Evolutionary conservation across 1,140 invertebrate genomes (phyloP), one percentile per base, ranked within the genome.

Genomic region (Agrypnia vestita): DNA sequence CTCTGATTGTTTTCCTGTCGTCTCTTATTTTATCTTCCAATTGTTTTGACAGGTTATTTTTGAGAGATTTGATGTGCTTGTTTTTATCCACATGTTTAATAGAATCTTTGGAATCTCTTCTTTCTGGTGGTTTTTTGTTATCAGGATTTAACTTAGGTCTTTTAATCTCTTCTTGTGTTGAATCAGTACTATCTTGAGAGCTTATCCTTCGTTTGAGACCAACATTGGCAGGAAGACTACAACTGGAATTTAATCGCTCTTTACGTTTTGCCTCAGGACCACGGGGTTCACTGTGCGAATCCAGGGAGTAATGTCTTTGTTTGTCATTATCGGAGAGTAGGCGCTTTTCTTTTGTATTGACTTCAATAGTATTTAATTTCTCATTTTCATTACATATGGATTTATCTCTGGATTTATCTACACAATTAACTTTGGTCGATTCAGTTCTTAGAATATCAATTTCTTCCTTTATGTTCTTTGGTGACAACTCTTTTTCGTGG

Each of bases 91-190:
- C 74, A 82, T 86, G 86, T 83, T 87, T 86, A 56, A 85, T 86
- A 6, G 87, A 88, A 84, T 96, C 94, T 87, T 95, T 95, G 56
- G 93, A 94, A 84, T 95, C 94, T 47, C 94, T 90, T 43, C 94
- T 88, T 84, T 94, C 93, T 17, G 86, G 84, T 21, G 88, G 76
- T 85, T 91, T 92, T 78, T 85, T 86, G 81, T 91, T 89, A 6
- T 93, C 91, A 0, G 90, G 85, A 82, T 90, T 90, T 76, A 93
- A 90, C 84, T 94, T 95, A 81, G 92, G 90, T 76, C 94, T 93
- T 84, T 96, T 96, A 0, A 88, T 86, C 19, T 95, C 93, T 82
- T 96, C 95, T 47, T 91, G 91, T 0, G 88, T 76, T 49, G 89
- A 90, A 56, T 93, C 92, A 49, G 92, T 85, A 84, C 89, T 92